Evolutionary conservation across 2,888 invertebrate species (phyloP).

Genomic region (Drosophila sordidapex): DNA sequence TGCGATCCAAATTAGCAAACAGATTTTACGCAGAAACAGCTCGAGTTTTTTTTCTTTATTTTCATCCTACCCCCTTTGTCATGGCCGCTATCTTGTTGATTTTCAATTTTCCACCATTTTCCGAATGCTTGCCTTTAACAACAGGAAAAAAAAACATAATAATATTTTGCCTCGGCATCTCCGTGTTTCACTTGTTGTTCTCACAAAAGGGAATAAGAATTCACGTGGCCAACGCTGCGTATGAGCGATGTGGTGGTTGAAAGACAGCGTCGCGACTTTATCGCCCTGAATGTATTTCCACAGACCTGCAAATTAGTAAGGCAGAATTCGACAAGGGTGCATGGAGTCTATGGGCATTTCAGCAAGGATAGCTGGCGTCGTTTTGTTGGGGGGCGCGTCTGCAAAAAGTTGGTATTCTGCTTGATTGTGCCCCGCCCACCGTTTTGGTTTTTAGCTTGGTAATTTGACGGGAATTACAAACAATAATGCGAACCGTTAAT

Average conservation of each 20-base stretch:
- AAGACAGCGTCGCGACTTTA: conserved; percentile 1
- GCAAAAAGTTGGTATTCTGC: conserved; percentile 21
- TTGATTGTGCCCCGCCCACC: conserved; percentile 38
- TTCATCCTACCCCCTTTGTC: conserved; percentile 8
- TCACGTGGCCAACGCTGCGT: conserved; percentile 48
- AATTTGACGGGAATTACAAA: conserved; percentile 53
- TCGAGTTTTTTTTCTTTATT: conserved; percentile 26
- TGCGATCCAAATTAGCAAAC: conserved; percentile 71
- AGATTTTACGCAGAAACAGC: conserved; percentile 53
- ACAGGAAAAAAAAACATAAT: conserved; percentile 21
- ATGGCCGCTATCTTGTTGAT: conserved; percentile 51
- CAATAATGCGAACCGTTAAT: conserved; percentile 68
- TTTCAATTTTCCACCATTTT: conserved; percentile 65
- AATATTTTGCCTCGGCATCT: conserved; percentile 11
- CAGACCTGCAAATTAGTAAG: conserved; percentile 42
- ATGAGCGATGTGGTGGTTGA: conserved; percentile 50
- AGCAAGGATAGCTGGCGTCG: conserved; percentile 28
- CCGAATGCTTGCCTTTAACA: conserved; percentile 40
- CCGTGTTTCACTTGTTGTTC: conserved; percentile 26
- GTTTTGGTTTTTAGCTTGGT: conserved; percentile 27
- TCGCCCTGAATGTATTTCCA: conserved; percentile 30
- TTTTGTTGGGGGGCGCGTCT: conserved; percentile 39
- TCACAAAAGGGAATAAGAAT: conserved; percentile 17
- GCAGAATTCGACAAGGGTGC: conserved; percentile 4
- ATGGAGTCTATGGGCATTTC: conserved; percentile 23